Percentiles rank a stretch among this genome's conserved stretches.
Evolutionary conservation across 2,113 vertebrate genomes (phyloP).

Genomic region (Brachyhypopomus gauderio): DNA sequence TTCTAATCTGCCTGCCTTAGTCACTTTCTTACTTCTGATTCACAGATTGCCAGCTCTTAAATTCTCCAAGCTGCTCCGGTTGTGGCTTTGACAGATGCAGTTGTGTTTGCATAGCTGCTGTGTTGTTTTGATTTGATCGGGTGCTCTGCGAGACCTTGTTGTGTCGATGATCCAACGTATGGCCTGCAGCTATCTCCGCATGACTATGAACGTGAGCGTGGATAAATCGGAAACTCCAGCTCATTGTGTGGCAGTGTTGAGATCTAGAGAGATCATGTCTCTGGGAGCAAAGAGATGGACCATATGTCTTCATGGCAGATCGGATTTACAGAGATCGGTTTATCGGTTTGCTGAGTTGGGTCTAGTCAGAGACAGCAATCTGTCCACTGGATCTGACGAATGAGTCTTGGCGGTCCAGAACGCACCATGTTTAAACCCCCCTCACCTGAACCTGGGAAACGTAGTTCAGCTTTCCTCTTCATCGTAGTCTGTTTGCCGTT

Average conservation of each 20-base stretch:
- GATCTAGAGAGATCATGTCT: not conserved
- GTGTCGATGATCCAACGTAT: constrained; percentile 43
- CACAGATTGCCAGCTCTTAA: constrained; percentile 8
- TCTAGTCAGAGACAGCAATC: not conserved
- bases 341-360: not conserved
- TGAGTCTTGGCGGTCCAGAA: not conserved
- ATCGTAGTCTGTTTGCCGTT: constrained; percentile 10
- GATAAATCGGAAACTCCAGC: not conserved
- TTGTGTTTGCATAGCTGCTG: constrained; percentile 36
- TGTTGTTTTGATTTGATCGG: constrained; percentile 54
- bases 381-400: not conserved
- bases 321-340: not conserved
- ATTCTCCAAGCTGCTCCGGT: not conserved
- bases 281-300: not conserved
- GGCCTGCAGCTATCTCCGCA: constrained; percentile 27
- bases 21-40: constrained; percentile 38
- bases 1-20: constrained; percentile 13
- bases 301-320: not conserved
- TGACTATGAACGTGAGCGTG: not conserved
- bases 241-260: not conserved
- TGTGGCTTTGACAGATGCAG: constrained; percentile 28
- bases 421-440: no score
- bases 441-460: constrained; percentile 24
- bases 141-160: constrained; percentile 37
- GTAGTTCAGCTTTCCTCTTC: constrained; percentile 12